Evolutionary conservation across 2,113 vertebrate species (phyloP), one percentile per base, ranked within the genome.

Genomic region (Cichladusa arquata): DNA sequence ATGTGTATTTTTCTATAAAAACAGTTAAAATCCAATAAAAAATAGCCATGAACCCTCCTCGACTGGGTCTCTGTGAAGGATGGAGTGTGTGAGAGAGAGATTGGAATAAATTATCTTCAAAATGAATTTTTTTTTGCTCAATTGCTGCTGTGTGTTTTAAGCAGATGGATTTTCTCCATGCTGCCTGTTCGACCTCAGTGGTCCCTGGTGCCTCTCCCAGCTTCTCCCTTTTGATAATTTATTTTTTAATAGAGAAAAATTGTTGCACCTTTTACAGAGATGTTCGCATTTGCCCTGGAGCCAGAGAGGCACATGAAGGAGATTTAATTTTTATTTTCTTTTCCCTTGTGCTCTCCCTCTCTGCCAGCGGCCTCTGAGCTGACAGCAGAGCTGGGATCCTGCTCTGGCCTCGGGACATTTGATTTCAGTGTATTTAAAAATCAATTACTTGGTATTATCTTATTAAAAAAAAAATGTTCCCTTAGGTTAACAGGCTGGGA

Each of bases 1-100:
- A 96, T 94, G 89, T 91, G 94, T 95, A 97, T 97, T 97, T 97
- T 97, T 97, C 83, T 96, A 94, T 71, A 48, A 92, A 88, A 92
- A 73, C 20, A 57, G 73, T 33, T 67, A 93, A 81, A 92, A 74
- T 26, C 18, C 14, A 81, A 44, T 67, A 38, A 61, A 83, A 89
- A 69, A 50, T 3, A 8, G 53, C 72, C 33, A 17, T 64, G 76
- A 93, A 77, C 29, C 67, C 60, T 66, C 77, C 72, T 29, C 0
- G 0, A 8, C 17, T 2, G 3, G 79, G 60, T 53, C 29, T 34
- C 34, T 0, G 19, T 81, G 90, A 94, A 90, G 58, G 53, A 80
- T 45, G 67, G 28, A 25, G 28, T 14, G 40, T 58, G 33, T 53
- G 48, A 62, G 40, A 34, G 65, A 91, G 44, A 54, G 11, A 47